Evolutionary conservation across 2,797 vertebrate genomes (phyloP).

Genomic region (Glyptemys insculpta): DNA sequence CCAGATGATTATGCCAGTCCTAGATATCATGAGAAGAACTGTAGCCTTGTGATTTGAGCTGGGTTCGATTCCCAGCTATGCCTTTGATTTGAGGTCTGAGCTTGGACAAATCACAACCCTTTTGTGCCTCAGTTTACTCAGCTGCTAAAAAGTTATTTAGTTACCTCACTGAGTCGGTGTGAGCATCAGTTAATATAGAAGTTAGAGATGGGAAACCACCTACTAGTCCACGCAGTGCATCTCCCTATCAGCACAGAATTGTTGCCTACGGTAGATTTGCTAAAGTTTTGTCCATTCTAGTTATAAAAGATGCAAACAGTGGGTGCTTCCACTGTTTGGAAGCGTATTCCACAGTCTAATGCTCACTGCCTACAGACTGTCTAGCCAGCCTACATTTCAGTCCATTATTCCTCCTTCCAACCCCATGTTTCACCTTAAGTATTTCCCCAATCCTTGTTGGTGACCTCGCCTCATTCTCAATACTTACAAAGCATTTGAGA

Average conservation of each 20-base stretch:
- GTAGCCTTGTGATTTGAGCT: background rate
- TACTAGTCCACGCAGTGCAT: background rate
- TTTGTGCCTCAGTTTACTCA: background rate
- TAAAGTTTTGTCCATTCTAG: background rate
- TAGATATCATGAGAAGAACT: background rate
- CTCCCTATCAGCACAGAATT: background rate
- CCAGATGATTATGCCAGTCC: background rate
- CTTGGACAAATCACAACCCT: background rate
- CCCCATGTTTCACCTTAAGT: background rate
- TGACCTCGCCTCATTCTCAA: background rate
- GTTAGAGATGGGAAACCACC: background rate
- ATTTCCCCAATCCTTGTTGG: background rate
- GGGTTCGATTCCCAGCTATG: background rate
- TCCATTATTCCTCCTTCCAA: background rate
- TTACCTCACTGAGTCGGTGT: background rate
- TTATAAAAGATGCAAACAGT: background rate
- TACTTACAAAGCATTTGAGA: background rate
- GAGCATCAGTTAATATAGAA: background rate
- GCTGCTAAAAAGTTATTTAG: fast-evolving
- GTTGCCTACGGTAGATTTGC: background rate
- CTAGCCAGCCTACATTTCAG: background rate
- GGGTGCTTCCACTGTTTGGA: background rate
- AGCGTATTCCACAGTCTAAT: background rate
- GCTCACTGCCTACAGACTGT: background rate
- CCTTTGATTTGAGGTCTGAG: background rate